Evolutionary conservation across 1,140 invertebrate species (phyloP).

Genomic region (Temnothorax longispinosus): DNA sequence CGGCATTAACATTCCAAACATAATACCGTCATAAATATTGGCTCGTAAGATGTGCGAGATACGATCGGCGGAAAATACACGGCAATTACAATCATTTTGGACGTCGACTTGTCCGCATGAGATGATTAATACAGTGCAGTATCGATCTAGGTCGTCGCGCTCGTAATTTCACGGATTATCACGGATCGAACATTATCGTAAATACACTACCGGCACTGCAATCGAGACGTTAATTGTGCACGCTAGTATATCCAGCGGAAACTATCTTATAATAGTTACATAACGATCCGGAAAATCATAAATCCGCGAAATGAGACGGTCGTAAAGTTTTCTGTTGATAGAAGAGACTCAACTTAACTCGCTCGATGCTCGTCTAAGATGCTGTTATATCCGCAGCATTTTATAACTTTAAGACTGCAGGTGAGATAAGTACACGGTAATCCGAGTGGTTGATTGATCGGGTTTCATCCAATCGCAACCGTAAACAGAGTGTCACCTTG

Average conservation of each 20-base stretch:
- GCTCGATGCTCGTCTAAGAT: background rate
- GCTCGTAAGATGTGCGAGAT: conserved; percentile 74
- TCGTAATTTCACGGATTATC: conserved; percentile 40
- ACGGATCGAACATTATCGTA: conserved; percentile 27
- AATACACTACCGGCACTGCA: conserved; percentile 20
- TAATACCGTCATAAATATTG: conserved; percentile 79
- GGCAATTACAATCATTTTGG: conserved; percentile 75
- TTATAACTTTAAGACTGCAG: conserved; percentile 20
- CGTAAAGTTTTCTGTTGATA: background rate
- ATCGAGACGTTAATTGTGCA: conserved; percentile 53
- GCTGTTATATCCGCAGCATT: background rate
- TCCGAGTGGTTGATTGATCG: conserved; percentile 59
- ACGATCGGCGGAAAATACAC: conserved; percentile 77
- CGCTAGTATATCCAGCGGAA: conserved; percentile 39
- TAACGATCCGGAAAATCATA: conserved; percentile 36
- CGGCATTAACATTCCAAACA: conserved; percentile 76
- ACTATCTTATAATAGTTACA: conserved; percentile 30
- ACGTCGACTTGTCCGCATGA: conserved; percentile 32
- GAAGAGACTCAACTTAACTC: background rate
- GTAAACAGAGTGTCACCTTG: conserved; percentile 56
- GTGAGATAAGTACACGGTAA: conserved; percentile 56
- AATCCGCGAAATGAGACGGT: conserved; percentile 7
- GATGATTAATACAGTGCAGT: conserved; percentile 45
- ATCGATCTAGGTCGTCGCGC: conserved; percentile 48
- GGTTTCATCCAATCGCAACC: conserved; percentile 44